These are phyloP conservation scores for Eolophus roseicapilla DNA, from an alignment of 2,113 vertebrate genomes.

Conservation along the genomic window DNA sequence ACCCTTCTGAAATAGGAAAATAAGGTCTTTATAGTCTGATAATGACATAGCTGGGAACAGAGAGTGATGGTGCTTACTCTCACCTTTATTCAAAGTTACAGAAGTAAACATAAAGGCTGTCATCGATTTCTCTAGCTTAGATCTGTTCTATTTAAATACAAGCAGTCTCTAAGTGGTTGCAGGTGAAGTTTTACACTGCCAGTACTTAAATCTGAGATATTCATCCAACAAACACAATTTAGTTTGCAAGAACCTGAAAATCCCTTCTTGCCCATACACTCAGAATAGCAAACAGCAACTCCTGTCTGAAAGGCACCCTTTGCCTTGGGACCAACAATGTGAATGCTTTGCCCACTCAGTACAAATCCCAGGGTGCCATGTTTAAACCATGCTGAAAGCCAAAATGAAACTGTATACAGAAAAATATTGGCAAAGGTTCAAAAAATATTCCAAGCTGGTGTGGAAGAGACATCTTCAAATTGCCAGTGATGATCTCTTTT, in stretches of 20 bases:
- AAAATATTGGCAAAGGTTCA: background rate
- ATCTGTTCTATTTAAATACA: background rate
- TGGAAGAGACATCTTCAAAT: background rate
- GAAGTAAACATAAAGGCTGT: background rate
- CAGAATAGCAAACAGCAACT: background rate
- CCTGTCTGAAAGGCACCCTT: background rate
- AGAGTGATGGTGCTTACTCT: background rate
- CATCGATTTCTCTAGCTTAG: background rate
- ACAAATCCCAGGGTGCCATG: background rate
- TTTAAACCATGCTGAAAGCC: background rate
- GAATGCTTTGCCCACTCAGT: background rate
- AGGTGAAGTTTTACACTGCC: background rate
- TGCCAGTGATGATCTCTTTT: background rate
- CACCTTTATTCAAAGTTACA: background rate
- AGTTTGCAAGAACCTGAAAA: background rate
- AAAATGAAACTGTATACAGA: background rate
- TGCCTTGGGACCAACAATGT: background rate
- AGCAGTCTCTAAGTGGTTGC: background rate
- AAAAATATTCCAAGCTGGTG: background rate
- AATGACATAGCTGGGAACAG: background rate
- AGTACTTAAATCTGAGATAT: background rate
- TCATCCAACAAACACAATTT: background rate
- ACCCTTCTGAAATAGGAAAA: background rate
- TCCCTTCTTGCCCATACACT: background rate
- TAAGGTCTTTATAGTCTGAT: background rate